Evolutionary conservation across 2,113 vertebrate species (phyloP).

Genomic region (Perca fluviatilis): DNA sequence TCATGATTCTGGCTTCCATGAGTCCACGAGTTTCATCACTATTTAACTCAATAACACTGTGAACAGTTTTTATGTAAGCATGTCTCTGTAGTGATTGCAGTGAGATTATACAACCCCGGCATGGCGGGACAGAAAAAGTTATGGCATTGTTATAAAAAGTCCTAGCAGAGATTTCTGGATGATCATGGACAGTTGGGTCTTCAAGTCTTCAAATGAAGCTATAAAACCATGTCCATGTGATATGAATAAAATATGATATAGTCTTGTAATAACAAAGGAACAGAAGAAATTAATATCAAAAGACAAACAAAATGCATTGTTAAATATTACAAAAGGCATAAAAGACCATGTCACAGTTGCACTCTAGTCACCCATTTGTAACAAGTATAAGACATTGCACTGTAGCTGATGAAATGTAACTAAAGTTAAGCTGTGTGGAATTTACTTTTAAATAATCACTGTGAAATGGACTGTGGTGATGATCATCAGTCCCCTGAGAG

Average conservation of each 20-base stretch:
- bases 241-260: slow-evolving; percentile 41
- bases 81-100: slow-evolving; percentile 27
- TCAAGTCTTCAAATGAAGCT: slow-evolving; percentile 70
- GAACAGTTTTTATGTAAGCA: slow-evolving; percentile 7
- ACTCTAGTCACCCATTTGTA: slow-evolving; percentile 71
- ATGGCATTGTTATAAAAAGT: slow-evolving; percentile 35
- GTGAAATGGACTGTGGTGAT: slow-evolving; percentile 44
- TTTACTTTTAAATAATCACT: slow-evolving; percentile 47
- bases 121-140: slow-evolving; percentile 15
- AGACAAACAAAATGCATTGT: slow-evolving; percentile 3
- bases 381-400: slow-evolving; percentile 73
- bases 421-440: slow-evolving; percentile 48
- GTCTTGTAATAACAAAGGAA: background rate
- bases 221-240: slow-evolving; percentile 33
- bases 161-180: slow-evolving; percentile 14
- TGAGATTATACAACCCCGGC: slow-evolving; percentile 39
- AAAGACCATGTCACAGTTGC: slow-evolving; percentile 6
- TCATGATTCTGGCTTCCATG: slow-evolving; percentile 6
- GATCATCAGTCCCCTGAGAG: slow-evolving; percentile 42
- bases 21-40: slow-evolving; percentile 34
- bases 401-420: slow-evolving; percentile 77
- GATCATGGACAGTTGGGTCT: slow-evolving; percentile 64
- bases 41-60: slow-evolving; percentile 36
- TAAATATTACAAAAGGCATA: slow-evolving; percentile 45
- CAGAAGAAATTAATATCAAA: slow-evolving; percentile 14